Conservation (phyloP, 2,888 invertebrate species). For the Drosophila helvetica region DNA sequence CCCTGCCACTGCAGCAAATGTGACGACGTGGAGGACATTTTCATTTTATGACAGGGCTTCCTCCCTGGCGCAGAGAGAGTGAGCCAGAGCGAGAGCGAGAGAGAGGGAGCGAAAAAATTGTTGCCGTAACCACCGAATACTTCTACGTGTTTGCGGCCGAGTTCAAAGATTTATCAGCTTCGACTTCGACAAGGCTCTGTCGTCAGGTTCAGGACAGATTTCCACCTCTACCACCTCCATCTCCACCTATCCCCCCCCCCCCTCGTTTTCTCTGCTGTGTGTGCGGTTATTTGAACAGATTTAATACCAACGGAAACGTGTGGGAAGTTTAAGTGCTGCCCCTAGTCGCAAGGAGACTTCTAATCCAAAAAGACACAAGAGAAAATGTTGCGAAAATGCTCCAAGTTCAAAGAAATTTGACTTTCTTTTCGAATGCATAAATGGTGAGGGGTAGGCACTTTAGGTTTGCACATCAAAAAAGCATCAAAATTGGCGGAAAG, state of each 20-base stretch:
- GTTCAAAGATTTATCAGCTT: slow-evolving; percentile 79
- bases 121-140: slow-evolving; percentile 75
- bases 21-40: slow-evolving; percentile 76
- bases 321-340: slow-evolving; percentile 69
- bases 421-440: slow-evolving; percentile 33
- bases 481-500: slow-evolving; percentile 68
- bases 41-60: slow-evolving; percentile 78
- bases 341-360: slow-evolving; percentile 69
- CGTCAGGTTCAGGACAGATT: slow-evolving; percentile 54
- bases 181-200: slow-evolving; percentile 75
- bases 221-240: slow-evolving; percentile 6
- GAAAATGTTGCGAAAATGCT: slow-evolving; percentile 34
- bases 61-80: slow-evolving; percentile 15
- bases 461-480: slow-evolving; percentile 61
- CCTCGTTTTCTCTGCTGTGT: slow-evolving; percentile 21
- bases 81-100: too few species aligned
- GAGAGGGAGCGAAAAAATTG: slow-evolving; percentile 49
- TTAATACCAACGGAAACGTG: slow-evolving; percentile 68
- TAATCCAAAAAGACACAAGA: slow-evolving; percentile 60
- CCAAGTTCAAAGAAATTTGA: slow-evolving; percentile 68
- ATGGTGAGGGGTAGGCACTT: slow-evolving; percentile 6
- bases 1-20: slow-evolving; percentile 56
- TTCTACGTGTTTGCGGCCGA: slow-evolving; percentile 78
- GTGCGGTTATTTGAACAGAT: slow-evolving; percentile 76
- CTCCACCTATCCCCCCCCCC: slow-evolving; percentile 11